Conservation (phyloP, 1,140 invertebrate genomes). For the Drosophila insularis region DNA sequence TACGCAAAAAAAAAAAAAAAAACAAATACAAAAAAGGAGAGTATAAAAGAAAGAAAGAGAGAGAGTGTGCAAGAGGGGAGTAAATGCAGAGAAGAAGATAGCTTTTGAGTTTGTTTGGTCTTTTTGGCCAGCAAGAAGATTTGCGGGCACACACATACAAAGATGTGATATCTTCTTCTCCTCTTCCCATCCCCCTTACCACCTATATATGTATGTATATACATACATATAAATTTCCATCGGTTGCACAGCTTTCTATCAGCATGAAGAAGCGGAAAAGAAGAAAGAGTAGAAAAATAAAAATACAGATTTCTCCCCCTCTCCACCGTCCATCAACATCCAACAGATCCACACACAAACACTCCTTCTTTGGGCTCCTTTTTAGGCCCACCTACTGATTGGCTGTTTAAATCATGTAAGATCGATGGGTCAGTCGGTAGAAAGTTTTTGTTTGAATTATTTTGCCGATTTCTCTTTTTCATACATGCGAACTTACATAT, state of each 20-base stretch:
- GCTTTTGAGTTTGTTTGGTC: conserved; percentile 3
- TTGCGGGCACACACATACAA: conserved; percentile 28
- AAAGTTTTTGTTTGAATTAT: conserved; percentile 13
- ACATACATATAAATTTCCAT: not conserved
- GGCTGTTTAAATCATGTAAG: conserved; percentile 42
- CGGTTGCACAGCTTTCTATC: conserved; percentile 66
- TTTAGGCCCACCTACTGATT: conserved; percentile 1
- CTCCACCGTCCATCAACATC: not conserved
- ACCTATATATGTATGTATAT: not conserved
- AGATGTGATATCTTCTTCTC: conserved; percentile 25
- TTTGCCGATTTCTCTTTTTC: conserved; percentile 10
- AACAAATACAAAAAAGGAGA: conserved; percentile 5
- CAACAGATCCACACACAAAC: not conserved
- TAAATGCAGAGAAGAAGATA: conserved; percentile 53
- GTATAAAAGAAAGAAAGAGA: not conserved
- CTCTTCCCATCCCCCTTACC: not conserved
- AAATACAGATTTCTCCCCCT: not conserved
- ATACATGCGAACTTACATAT: too few species aligned
- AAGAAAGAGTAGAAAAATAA: not conserved
- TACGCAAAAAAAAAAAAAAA: conserved; percentile 47
- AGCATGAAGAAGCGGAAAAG: conserved; percentile 8
- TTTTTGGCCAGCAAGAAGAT: conserved; percentile 3
- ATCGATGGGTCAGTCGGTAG: conserved; percentile 45
- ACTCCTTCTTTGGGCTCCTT: not conserved
- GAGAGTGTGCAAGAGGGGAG: conserved; percentile 6